phyloP scores from a whole-genome alignment of 1,140 invertebrate genomes.

The Ruditapes philippinarum region DNA sequence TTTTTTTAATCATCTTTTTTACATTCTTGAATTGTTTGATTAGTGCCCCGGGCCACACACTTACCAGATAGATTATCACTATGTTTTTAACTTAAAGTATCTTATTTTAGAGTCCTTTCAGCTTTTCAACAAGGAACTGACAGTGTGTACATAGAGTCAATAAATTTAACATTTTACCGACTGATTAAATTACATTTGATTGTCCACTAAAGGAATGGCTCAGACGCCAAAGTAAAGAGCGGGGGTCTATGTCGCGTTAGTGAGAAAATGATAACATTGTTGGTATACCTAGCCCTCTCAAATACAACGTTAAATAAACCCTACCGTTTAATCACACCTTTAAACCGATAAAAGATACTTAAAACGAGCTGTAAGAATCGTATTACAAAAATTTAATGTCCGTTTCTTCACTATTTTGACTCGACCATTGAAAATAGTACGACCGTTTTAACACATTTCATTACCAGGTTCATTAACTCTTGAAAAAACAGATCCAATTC shows the following conservation, averaged over 20 bases:
- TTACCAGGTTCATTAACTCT: not conserved
- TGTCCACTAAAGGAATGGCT: not conserved
- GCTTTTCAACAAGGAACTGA: not conserved
- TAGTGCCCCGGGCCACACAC: too few relatives aligned
- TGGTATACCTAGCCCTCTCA: not conserved
- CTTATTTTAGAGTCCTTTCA: not conserved
- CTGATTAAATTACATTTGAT: conserved; percentile 29
- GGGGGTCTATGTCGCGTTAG: not conserved
- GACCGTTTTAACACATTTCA: not conserved
- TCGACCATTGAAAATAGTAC: not conserved
- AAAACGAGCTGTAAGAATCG: not conserved
- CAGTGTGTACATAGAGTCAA: conserved; percentile 8
- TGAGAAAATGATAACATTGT: conserved; percentile 31
- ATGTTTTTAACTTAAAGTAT: not conserved
- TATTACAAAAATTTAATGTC: not conserved
- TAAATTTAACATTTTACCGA: not conserved
- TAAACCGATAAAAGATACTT: not conserved
- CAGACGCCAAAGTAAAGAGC: not conserved
- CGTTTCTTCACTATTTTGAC: not conserved
- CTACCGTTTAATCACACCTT: not conserved
- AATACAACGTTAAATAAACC: conserved; percentile 8
- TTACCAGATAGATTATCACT: not conserved
- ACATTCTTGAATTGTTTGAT: too few relatives aligned
- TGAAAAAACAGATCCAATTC: not conserved
- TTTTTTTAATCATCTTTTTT: too few relatives aligned